These are phyloP conservation scores for Actinopyga echinites DNA, from an alignment of 53 echinoderm and acorn worm species.

Conservation along the genomic window DNA sequence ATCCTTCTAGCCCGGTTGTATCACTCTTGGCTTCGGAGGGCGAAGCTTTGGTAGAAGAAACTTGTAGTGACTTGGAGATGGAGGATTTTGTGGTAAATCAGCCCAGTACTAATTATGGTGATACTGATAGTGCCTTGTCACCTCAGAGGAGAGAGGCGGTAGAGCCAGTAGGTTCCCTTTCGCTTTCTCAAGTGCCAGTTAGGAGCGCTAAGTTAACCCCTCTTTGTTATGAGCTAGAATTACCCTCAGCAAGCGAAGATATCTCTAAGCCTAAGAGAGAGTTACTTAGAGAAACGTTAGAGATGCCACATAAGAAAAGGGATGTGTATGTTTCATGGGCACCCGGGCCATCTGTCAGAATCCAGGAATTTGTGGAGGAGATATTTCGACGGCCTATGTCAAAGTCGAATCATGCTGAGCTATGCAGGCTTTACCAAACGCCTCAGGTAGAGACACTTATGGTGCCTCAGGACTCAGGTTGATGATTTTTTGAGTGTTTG, in stretches of 20 bases:
- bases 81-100: no score
- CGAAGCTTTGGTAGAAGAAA: no score
- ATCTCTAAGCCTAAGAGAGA: neutral
- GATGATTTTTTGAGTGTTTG: neutral
- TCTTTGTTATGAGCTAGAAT: neutral
- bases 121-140: no score
- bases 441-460: conserved; percentile 22
- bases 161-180: no score
- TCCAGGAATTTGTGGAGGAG: neutral
- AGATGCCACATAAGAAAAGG: neutral
- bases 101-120: no score
- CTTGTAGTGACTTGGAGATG: no score
- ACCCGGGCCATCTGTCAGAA: neutral
- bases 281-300: neutral
- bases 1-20: no score
- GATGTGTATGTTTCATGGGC: no score
- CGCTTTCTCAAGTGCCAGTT: neutral
- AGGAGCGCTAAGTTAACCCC: neutral
- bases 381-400: neutral
- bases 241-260: neutral
- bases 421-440: conserved; percentile 5
- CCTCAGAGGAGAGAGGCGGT: no score
- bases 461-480: conserved; percentile 8
- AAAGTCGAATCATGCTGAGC: neutral
- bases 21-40: no score